Evolutionary conservation across 2,797 vertebrate species (phyloP), one percentile per base, ranked within the genome.

Genomic region (Molothrus aeneus): DNA sequence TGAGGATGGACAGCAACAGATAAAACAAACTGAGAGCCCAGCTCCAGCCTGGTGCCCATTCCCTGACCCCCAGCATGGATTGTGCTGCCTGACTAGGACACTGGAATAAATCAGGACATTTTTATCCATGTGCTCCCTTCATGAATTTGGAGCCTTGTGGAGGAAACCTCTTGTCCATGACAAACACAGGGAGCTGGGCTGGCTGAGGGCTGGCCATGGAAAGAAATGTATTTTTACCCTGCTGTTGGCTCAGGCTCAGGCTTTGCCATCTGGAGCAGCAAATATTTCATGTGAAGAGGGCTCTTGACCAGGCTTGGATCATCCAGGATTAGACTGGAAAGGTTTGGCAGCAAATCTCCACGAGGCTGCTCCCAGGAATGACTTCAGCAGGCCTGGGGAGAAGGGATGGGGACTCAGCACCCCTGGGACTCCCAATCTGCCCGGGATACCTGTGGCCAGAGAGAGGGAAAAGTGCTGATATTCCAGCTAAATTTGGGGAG

Each of bases 251-350:
- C 31, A 3, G 34, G 60, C 90, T 95, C 83, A 50, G 92, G 63
- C 78, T 95, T 22, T 36, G 90, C 96, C 95, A 95, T 96, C 96
- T 95, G 96, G 80, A 94, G 90, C 93, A 93, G 93, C 85, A 88
- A 92, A 91, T 88, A 93, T 91, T 92, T 78, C 91, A 87, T 71
- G 81, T 68, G 81, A 78, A 95, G 95, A 89, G 75, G 74, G 84
- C 95, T 94, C 92, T 92, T 25, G 57, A 85, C 92, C 73, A 8
- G 28, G 90, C 61, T 87, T 85, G 90, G 94, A 91, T 87, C 95
- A 91, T 78, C 75, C 81, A 87, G 88, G 95, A 85, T 95, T 50
- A 32, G 87, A 5, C 71, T 87, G 88, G 95, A 59, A 94, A 78
- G 74, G 80, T 96, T 95, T 92, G 93, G 86, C 93, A 96, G 94